Conservation (phyloP, 2,113 vertebrate genomes). For the Serinus canaria region DNA sequence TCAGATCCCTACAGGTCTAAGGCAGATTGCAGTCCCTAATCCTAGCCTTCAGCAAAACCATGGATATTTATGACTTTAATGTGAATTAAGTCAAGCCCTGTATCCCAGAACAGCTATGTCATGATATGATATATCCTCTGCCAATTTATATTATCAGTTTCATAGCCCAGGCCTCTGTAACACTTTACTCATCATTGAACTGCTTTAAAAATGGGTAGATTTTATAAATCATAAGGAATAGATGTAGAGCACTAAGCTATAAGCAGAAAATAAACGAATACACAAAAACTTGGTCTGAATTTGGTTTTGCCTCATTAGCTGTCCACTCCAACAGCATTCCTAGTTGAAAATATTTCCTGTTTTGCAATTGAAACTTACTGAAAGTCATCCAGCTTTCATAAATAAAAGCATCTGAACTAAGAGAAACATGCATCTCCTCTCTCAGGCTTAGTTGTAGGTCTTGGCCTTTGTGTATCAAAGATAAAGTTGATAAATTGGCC, state of each 20-base stretch:
- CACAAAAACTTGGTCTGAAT: neutral
- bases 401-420: neutral
- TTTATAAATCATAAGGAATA: constrained; percentile 9
- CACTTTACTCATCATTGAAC: neutral
- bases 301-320: neutral
- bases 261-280: constrained; percentile 9
- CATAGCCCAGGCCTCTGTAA: neutral
- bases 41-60: neutral
- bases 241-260: neutral
- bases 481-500: neutral
- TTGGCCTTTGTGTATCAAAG: neutral
- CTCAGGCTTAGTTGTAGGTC: neutral
- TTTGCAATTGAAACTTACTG: neutral
- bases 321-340: neutral
- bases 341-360: neutral
- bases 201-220: neutral
- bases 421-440: neutral
- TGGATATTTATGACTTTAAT: neutral
- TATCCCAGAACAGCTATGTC: neutral
- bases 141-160: neutral
- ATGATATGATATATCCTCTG: neutral
- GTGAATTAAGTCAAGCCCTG: neutral
- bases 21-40: neutral
- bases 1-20: neutral
- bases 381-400: neutral